Evolutionary conservation across 2,888 invertebrate genomes (phyloP).

Genomic region (Creontiades dilutus): DNA sequence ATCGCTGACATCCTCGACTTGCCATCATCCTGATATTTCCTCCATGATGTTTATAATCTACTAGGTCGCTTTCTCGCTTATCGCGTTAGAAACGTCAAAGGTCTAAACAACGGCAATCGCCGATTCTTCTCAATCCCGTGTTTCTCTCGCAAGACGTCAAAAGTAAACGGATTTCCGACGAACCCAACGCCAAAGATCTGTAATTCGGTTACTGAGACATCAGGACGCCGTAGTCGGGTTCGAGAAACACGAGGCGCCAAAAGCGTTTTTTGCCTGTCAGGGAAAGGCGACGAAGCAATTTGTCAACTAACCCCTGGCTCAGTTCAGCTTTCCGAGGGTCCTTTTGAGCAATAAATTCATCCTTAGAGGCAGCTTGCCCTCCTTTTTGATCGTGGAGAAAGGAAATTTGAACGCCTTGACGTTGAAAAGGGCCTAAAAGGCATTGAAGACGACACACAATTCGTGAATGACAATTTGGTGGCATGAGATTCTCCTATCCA

Average conservation of each 20-base stretch:
- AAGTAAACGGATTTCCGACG: neutral
- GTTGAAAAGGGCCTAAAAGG: no score
- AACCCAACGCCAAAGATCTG: neutral
- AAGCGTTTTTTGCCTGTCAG: neutral
- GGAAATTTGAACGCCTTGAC: no score
- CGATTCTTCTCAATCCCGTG: neutral
- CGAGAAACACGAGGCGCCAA: neutral
- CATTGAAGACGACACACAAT: no score
- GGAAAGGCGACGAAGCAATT: neutral
- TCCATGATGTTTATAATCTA: no score
- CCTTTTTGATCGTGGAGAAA: neutral
- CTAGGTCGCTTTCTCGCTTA: no score
- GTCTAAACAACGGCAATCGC: no score
- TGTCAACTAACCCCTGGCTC: neutral
- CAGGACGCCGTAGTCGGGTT: neutral
- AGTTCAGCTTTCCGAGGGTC: neutral
- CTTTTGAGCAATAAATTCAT: neutral
- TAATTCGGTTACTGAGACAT: neutral
- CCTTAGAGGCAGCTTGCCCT: neutral
- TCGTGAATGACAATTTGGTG: no score
- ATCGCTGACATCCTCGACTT: no score
- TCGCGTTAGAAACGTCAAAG: no score
- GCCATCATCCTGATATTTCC: no score
- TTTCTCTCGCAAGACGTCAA: neutral
- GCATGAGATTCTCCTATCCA: no score